These are phyloP conservation scores for Rhizoglyphus robini DNA, from an alignment of 1,140 invertebrate genomes.

Conservation along the genomic window DNA sequence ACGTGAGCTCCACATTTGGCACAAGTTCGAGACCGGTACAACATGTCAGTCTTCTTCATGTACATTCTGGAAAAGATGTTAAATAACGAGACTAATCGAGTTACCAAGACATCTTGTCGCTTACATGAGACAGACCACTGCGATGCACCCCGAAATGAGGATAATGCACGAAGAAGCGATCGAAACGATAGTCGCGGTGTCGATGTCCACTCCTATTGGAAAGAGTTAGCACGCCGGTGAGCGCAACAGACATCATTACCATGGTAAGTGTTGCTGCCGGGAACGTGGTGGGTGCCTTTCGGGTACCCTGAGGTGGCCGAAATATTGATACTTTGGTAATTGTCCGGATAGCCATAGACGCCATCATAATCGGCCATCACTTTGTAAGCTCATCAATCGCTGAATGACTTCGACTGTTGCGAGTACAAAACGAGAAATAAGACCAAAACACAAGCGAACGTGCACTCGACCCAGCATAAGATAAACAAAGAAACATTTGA, in stretches of 20 bases:
- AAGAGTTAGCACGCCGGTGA: neutral
- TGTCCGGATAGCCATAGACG: neutral
- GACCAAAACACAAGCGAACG: no score
- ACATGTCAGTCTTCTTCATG: slow-evolving; percentile 17
- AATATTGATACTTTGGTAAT: neutral
- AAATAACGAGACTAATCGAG: neutral
- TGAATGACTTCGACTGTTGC: no score
- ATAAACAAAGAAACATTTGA: neutral
- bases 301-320: neutral
- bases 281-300: neutral
- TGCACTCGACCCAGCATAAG: no score
- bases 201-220: slow-evolving; percentile 17
- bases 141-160: slow-evolving; percentile 26
- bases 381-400: neutral
- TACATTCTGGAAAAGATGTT: slow-evolving; percentile 2
- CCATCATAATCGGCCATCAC: slow-evolving; percentile 1
- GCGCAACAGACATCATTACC: no score
- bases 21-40: slow-evolving; percentile 14
- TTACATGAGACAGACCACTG: slow-evolving; percentile 27
- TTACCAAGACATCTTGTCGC: neutral
- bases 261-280: neutral
- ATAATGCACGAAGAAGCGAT: slow-evolving; percentile 27
- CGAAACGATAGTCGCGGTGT: slow-evolving; percentile 28
- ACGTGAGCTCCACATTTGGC: slow-evolving; percentile 20
- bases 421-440: no score